phyloP scores from a whole-genome alignment of 1,140 invertebrate genomes.

The Argopecten irradians region DNA sequence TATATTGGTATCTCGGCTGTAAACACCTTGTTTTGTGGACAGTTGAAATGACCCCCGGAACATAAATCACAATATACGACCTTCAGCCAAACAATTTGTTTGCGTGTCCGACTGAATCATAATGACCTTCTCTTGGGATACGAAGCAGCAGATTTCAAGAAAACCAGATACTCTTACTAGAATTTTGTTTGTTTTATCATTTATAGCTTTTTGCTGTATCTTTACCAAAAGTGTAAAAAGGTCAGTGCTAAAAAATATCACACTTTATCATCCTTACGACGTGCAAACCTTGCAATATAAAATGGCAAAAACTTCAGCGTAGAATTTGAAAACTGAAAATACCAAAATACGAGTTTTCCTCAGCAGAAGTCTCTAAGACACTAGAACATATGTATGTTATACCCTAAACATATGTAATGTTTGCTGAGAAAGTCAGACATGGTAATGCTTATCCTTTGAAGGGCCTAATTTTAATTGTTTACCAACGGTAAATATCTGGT shows the following conservation, averaged over 20 bases:
- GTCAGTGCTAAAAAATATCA: no score
- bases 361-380: background rate
- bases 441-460: background rate
- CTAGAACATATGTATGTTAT: background rate
- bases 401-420: background rate
- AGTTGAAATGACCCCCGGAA: background rate
- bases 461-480: slow-evolving; percentile 2
- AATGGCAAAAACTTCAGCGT: no score
- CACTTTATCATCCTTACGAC: no score
- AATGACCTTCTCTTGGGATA: no score
- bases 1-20: background rate
- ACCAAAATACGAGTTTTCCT: background rate
- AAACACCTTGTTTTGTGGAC: background rate
- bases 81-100: background rate
- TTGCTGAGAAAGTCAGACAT: background rate
- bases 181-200: no score
- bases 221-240: no score
- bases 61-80: background rate
- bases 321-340: no score
- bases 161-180: no score
- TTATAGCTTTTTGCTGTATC: no score
- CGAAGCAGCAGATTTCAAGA: no score
- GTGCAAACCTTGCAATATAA: no score
- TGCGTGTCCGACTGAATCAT: no score
- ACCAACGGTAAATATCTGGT: background rate